A percentile compares a stretch with the other conserved stretches of the same genome.
Conservation (phyloP, 2,888 invertebrate genomes). For the Dusona sp. region DNA sequence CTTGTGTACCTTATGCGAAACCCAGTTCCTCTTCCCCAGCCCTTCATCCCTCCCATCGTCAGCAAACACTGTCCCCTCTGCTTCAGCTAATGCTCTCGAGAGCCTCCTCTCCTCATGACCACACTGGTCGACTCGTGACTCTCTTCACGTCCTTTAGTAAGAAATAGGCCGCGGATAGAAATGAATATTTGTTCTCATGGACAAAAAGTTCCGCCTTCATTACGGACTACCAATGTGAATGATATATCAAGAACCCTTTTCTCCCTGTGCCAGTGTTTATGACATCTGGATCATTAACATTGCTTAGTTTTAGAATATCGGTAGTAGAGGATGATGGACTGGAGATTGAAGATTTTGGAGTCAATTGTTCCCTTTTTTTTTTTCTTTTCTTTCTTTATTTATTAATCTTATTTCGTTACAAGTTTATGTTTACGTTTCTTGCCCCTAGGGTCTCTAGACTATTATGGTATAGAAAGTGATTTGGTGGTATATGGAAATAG, state of each 20-base stretch:
- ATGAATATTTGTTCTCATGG: slow-evolving; percentile 45
- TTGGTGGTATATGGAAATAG: no score
- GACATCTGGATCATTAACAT: neutral
- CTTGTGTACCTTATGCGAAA: slow-evolving; percentile 46
- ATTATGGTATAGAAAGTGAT: neutral
- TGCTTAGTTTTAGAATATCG: neutral
- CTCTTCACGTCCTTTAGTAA: slow-evolving; percentile 55
- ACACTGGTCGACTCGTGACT: slow-evolving; percentile 32
- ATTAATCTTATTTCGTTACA: no score
- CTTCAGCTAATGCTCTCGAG: slow-evolving; percentile 42
- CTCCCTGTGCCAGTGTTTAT: neutral
- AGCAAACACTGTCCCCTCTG: slow-evolving; percentile 64
- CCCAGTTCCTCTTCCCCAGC: neutral
- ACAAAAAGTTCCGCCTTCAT: slow-evolving; percentile 34
- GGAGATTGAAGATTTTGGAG: no score
- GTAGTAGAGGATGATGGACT: neutral
- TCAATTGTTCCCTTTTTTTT: no score
- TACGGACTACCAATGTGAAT: neutral
- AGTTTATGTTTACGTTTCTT: no score
- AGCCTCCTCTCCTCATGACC: slow-evolving; percentile 31
- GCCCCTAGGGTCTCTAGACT: no score
- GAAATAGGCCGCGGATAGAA: slow-evolving; percentile 26
- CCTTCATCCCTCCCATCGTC: slow-evolving; percentile 41
- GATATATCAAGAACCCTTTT: neutral
- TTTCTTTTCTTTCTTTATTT: no score